Base-by-base conservation (phyloP, 2,888 invertebrate species). In the Stenichneumon culpator region DNA sequence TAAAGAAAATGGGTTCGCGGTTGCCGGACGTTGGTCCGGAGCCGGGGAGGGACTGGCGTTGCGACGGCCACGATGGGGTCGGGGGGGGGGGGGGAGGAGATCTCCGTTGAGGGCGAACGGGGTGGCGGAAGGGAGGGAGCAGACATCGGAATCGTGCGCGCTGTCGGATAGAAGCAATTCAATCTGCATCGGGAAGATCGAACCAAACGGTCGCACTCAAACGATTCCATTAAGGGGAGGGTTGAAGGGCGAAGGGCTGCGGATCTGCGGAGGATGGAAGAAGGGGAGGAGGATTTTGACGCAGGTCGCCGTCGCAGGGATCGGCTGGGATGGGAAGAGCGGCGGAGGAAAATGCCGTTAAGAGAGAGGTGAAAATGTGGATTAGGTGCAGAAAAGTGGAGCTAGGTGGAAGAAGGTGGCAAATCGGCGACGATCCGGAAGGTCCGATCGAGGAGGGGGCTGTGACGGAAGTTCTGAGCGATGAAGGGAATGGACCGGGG, bases 131-230 rank as follows among this genome's bases (percentile, higher is more conserved):
- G 77, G 36, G 39, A 32, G 63, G 25, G 54, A 11, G 78, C 79
- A 78, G 74, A 85, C 84, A 86, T 86, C 79, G 83, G 73, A 87
- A 78, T 79, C 82, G 82, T 82, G 79, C 47, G 82, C 74, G 57
- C 63, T 57, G 74, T 85, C 79, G 79, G 39, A 87, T 89, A 87
- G 87, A 89, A 87, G 88, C 90, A 89, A 91, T 91, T 90, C 89
- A 90, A 91, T 91, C 90, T 88, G 90, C 86, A 91, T 90, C 89
- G 89, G 89, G 84, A 74, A 88, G 89, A 88, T 89, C 88, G 87
- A 85, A 87, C 85, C 86, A 86, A 86, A 88, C 86, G 86, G 87
- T 89, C 87, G 87, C 86, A 79, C 82, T 88, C 86, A 89, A 90
- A 88, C 89, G 89, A 89, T 90, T 91, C 89, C 87, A 91, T 91